Conservation (phyloP, 2,888 invertebrate genomes). For the Conistra vaccinii region DNA sequence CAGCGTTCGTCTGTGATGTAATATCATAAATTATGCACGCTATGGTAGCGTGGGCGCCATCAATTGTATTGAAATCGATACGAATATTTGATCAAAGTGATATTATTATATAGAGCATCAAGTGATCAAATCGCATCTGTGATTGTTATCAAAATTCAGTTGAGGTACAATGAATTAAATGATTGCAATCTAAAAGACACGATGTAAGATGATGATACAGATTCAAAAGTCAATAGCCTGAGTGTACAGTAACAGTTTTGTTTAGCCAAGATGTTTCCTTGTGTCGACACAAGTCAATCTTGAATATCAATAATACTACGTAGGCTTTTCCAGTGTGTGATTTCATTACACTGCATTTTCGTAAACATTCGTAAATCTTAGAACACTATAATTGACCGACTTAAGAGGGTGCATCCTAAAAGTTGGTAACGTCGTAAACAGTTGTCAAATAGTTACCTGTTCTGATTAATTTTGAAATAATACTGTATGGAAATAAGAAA, state of each 20-base stretch:
- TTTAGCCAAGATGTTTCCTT: slow-evolving; percentile 38
- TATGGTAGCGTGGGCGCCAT: slow-evolving; percentile 27
- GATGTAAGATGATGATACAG: slow-evolving; percentile 41
- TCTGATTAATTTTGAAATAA: no score
- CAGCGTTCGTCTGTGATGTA: neutral
- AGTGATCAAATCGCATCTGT: slow-evolving; percentile 33
- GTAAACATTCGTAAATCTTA: neutral
- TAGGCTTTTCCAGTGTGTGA: neutral
- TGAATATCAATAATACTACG: slow-evolving; percentile 16
- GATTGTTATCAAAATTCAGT: slow-evolving; percentile 27
- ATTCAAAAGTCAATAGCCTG: slow-evolving; percentile 50
- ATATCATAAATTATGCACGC: slow-evolving; percentile 35
- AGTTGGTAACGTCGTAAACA: no score
- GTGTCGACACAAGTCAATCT: slow-evolving; percentile 17
- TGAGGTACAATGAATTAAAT: neutral
- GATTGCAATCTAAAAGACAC: slow-evolving; percentile 27
- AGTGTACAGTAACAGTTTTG: slow-evolving; percentile 51
- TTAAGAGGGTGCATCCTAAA: no score
- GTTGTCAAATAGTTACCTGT: no score
- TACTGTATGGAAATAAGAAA: no score
- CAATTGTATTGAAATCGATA: slow-evolving; percentile 30
- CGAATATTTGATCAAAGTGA: slow-evolving; percentile 36
- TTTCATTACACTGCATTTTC: slow-evolving; percentile 3
- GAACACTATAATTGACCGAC: neutral
- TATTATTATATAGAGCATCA: slow-evolving; percentile 34